phyloP scores from a whole-genome alignment of 1,140 invertebrate species.

The Steinernema feltiae region DNA sequence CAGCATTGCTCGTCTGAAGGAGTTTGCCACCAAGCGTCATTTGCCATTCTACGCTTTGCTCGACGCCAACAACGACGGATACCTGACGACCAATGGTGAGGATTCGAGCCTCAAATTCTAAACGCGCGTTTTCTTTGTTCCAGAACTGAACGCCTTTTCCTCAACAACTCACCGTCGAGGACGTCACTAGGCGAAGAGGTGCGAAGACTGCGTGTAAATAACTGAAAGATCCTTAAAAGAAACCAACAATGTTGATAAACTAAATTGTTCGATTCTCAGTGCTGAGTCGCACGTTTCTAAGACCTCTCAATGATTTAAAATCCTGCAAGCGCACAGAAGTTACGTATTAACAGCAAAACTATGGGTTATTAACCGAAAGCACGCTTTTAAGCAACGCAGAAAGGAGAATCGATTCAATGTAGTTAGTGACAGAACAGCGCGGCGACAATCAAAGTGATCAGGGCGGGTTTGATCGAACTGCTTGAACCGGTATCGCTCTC shows the following conservation, averaged over 20 bases:
- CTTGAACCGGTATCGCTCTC: background rate
- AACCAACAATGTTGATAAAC: background rate
- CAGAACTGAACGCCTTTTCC: background rate
- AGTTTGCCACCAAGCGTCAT: background rate
- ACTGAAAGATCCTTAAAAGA: background rate
- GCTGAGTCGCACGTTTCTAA: too few species aligned
- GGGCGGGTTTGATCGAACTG: background rate
- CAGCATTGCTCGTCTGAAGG: conserved; percentile 7
- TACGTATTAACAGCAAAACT: too few species aligned
- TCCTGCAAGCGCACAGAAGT: too few species aligned
- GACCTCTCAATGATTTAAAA: too few species aligned
- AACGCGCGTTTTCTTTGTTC: background rate
- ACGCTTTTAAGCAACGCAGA: background rate
- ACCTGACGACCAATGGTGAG: background rate
- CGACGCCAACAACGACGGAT: background rate
- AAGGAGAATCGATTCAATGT: background rate
- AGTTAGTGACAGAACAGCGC: background rate
- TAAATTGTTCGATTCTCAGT: too few species aligned
- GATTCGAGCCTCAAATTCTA: background rate
- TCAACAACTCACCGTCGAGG: background rate
- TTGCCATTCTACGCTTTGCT: background rate
- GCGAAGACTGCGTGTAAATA: background rate
- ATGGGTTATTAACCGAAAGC: too few species aligned
- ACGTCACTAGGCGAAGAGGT: background rate
- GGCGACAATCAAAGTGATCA: background rate